phyloP scores from a whole-genome alignment of 2,113 vertebrate genomes.

The Gambusia affinis region DNA sequence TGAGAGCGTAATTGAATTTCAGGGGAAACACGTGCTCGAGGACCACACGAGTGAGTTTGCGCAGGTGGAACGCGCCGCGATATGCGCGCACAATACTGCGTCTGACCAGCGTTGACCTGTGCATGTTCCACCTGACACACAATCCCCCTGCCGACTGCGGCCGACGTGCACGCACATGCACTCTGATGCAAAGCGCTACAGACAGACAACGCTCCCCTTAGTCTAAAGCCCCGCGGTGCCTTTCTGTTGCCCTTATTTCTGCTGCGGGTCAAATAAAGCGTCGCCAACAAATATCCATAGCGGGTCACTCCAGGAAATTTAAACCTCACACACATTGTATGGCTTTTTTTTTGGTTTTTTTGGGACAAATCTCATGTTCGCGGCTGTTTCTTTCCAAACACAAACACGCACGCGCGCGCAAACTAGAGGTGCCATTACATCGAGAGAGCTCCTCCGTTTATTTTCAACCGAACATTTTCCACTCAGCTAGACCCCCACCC shows the following conservation, averaged over 20 bases:
- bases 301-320: constrained; percentile 48
- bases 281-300: constrained; percentile 20
- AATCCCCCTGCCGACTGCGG: constrained; percentile 31
- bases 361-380: not conserved
- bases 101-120: constrained; percentile 55
- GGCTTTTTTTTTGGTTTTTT: too few relatives aligned
- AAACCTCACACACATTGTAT: constrained; percentile 8
- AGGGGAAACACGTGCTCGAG: constrained; percentile 1
- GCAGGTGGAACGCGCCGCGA: constrained; percentile 11
- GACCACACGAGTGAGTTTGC: constrained; percentile 17
- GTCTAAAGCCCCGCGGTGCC: not conserved
- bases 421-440: constrained; percentile 87
- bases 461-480: constrained; percentile 97
- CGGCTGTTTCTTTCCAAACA: constrained; percentile 1
- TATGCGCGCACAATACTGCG: not conserved
- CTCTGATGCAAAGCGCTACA: not conserved
- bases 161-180: constrained; percentile 1
- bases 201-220: not conserved
- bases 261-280: constrained; percentile 25
- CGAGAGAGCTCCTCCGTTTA: constrained; percentile 90
- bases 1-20: constrained; percentile 44
- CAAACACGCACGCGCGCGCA: constrained; percentile 6
- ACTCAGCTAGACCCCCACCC: constrained; percentile 90
- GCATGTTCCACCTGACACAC: constrained; percentile 58
- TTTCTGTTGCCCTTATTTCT: constrained; percentile 30